Base-by-base conservation (phyloP, 2,113 vertebrate species). In the Cercopithecus mona region DNA sequence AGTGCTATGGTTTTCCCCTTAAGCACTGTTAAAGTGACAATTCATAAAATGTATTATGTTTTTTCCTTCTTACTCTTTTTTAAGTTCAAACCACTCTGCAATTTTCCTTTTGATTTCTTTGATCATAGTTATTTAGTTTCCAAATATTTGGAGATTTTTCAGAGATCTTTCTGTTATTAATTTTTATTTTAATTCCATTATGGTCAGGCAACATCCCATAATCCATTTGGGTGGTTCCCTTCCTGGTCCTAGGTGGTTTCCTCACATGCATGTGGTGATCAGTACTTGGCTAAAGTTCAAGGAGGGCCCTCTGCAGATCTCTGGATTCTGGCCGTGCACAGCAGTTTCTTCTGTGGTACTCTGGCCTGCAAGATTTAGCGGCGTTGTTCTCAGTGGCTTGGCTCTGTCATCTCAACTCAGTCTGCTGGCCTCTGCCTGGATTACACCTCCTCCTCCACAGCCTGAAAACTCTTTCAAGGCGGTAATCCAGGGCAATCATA, bases 41-140 rank as follows among this genome's bases (percentile, higher is more conserved):
- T 43, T 48, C 16, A 68, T 64, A 80, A 45, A 48, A 81, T 45
- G 57, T 10, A 43, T 4, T 59, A 30, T 48, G 17, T 89, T 80
- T 23, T 35, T 22, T 52, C 40, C 27, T 59, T 32, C 16, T 59
- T 32, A 12, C 23, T 82, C 32, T 88, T 81, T 88, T 59, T 64
- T 50, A 2, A 64, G 8, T 92, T 95, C 57, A 79, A 85, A 59
- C 57, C 59, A 52, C 43, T 91, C 75, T 80, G 23, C 88, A 40
- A 88, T 75, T 66, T 95, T 38, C 83, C 35, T 84, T 59, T 86
- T 43, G 8, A 70, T 61, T 83, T 90, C 61, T 90, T 93, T 87
- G 27, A 59, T 48, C 52, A 32, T 6, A 1, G 9, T 43, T 38
- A 45, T 76, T n/a, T 82, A 22, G 23, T 83, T 88, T 78, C 38